Evolutionary conservation across 2,797 vertebrate genomes (phyloP), one percentile per base, ranked within the genome.

Genomic region (Coregonus ussuriensis): DNA sequence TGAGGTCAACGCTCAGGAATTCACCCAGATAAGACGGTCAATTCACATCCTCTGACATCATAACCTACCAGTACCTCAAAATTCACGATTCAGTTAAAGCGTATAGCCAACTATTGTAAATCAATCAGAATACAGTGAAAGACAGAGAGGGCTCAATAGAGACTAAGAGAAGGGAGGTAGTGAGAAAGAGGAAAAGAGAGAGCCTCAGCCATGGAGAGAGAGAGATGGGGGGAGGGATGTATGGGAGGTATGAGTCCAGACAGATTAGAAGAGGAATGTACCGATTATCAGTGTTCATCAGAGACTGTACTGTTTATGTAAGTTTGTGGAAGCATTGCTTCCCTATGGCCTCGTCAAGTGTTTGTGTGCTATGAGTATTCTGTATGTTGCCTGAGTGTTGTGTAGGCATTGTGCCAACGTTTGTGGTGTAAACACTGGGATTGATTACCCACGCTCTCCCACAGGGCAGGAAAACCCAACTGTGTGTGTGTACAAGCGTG

Each of bases 1-100:
- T 85, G 86, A 87, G 83, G 84, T 93, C 88, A 93, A 84, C 80
- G 21, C 84, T 88, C 81, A 88, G 88, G 93, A 93, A 94, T 93
- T 89, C 81, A 84, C 87, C 84, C 82, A 83, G 88, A 91, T 87
- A 82, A 83, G 79, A 67, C 13, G 0, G 65, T 82, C 79, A 75
- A 77, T 76, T 81, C 56, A 82, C 62, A 83, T 74, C 37, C 72
- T 80, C 72, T 79, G 74, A 82, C 68, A 84, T 0, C 71, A 31
- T 51, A 15, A 52, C 18, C 37, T 33, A 33, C 25, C 3, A 66
- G 29, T 66, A 16, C 65, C 31, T 33, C 25, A 65, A 65, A 29
- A 66, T 13, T 33, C 59, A 62, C 59, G 11, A 25, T 62, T 21
- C 21, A 62, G 59, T 62, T 21, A 62, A 59, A 59, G 54, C 18